phyloP scores from a whole-genome alignment of 2,888 invertebrate genomes.

The Ophion slaviceki region DNA sequence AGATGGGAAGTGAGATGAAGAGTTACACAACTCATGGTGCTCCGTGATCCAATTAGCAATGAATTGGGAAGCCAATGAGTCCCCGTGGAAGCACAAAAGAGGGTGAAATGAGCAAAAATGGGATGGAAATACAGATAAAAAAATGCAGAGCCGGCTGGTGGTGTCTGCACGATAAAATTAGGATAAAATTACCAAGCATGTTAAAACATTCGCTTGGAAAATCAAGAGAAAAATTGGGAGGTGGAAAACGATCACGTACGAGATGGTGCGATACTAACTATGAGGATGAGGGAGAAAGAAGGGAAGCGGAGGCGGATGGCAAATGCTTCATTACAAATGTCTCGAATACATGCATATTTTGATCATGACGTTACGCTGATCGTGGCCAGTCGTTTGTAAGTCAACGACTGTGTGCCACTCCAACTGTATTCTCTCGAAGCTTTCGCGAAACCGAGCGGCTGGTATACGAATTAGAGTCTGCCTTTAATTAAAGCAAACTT shows the following conservation, averaged over 20 bases:
- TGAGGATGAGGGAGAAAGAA: background rate
- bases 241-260: conserved; percentile 17
- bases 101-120: conserved; percentile 30
- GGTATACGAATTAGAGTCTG: conserved; percentile 78
- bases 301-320: conserved; percentile 7
- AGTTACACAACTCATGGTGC: conserved; percentile 33
- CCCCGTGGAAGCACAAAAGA: conserved; percentile 52
- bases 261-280: background rate
- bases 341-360: conserved; percentile 22
- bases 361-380: conserved; percentile 36
- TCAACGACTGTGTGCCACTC: conserved; percentile 25
- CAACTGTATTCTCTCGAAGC: conserved; percentile 19
- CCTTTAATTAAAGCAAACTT: conserved; percentile 79
- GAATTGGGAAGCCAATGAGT: conserved; percentile 66
- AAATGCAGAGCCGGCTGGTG: conserved; percentile 7
- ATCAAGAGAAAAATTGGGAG: conserved; percentile 36
- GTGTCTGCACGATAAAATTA: conserved; percentile 44
- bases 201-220: conserved; percentile 45
- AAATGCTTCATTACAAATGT: conserved; percentile 3
- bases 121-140: conserved; percentile 14
- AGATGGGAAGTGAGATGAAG: conserved; percentile 17
- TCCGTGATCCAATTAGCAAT: conserved; percentile 75
- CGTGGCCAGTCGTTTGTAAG: conserved; percentile 27
- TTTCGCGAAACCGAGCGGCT: conserved; percentile 32
- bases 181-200: conserved; percentile 51